Base-by-base conservation (phyloP, 2,888 invertebrate species). In the Catonia carolina region DNA sequence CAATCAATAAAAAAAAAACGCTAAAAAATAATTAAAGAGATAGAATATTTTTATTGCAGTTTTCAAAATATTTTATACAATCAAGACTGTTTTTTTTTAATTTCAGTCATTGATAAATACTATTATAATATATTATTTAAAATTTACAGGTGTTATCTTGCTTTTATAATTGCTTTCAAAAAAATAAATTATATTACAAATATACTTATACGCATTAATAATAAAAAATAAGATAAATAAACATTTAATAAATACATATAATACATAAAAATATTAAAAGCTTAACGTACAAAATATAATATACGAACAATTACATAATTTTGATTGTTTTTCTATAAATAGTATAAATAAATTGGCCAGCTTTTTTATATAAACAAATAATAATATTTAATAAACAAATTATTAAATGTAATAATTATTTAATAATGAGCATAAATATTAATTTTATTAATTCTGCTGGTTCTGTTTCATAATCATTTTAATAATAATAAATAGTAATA, bases 1-100 rank as follows among this genome's bases (percentile, higher is more conserved):
- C n/a, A 27, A 27, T 27, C 4, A 27, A 27, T 27, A 27, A 23
- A 55, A 54, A 36, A 36, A 31, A 49, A 27, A 48, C 35, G 39
- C 45, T 22, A 51, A 51, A 50, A 36, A 54, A 33, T 45, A 41
- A 58, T 45, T 62, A 64, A 64, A 64, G 64, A 64, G 64, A 64
- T 64, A 64, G 62, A 64, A 62, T 64, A 64, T 61, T 62, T 64
- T 64, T 62, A 62, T 64, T 63, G 62, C 62, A 61, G 61, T 64
- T 56, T 61, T 64, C 41, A 58, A 62, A 64, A 64, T 62, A 61
- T 62, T 62, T 61, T 64, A 60, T 64, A 64, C 62, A 64, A 61
- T 62, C 60, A 39, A 56, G 59, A 53, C 61, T 61, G 62, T 60
- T 60, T 27, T 60, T 60, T 60, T 58, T 61, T 60, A 61, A 57